Evolutionary conservation across 2,888 invertebrate genomes (phyloP), one percentile per base, ranked within the genome.

Genomic region (Alentia gelatinosa): DNA sequence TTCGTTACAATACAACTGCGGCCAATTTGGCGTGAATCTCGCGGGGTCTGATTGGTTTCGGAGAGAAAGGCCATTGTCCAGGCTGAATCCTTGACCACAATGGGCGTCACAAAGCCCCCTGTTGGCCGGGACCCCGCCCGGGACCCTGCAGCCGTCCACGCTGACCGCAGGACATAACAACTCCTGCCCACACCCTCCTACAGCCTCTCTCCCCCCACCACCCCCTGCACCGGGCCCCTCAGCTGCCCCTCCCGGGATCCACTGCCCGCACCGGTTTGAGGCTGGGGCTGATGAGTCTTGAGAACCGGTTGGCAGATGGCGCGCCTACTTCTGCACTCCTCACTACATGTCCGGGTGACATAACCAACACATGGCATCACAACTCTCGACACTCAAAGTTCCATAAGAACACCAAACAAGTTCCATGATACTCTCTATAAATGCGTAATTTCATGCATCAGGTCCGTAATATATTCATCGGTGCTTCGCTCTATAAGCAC

Each of bases 21-120:
- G 33, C 26, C 75, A 75, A 75, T 75, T 75, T 75, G 75, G 75
- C 75, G 75, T 75, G 75, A 75, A 75, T 75, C 75, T 75, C 75
- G 35, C 26, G 75, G 75, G 75, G 75, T 75, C 37, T 75, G 75
- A 75, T 75, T 75, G 75, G 35, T 37, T 75, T 75, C 35, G 75
- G 75, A 30, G 75, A 37, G 75, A 37, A 75, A 19, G 30, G 26
- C 75, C 37, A 75, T 75, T 75, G 75, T 75, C 7, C 75, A 5
- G 33, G 4, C 35, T 37, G 35, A 75, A 75, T 75, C 75, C 75
- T 37, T 5, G 75, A 75, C 75, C 33, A 75, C 75, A 75, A 75
- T 75, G 75, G 7, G 5, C 75, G 37, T 33, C 26, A 75, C 75
- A 75, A 75, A n/a, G 19, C 23, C n/a, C n/a, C n/a, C n/a, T n/a